phyloP scores from a whole-genome alignment of 1,140 invertebrate species.

The Acromyrmex heyeri region DNA sequence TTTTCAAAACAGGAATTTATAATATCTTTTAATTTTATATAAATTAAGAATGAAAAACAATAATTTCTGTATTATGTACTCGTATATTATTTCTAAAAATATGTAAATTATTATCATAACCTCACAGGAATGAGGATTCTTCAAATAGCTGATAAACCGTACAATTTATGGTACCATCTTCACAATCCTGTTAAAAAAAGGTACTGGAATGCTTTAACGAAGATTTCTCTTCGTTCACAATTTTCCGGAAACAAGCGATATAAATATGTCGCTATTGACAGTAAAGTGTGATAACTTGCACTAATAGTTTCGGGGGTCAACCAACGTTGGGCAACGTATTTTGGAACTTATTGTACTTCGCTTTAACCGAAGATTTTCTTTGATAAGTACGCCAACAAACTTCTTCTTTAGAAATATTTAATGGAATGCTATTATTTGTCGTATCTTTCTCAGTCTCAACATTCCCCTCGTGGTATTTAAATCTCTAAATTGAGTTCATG shows the following conservation, averaged over 20 bases:
- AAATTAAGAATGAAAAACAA: slow-evolving; percentile 3
- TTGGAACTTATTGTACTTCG: slow-evolving; percentile 15
- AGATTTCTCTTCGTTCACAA: background rate
- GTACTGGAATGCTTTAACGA: background rate
- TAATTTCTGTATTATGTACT: background rate
- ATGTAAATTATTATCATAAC: slow-evolving; percentile 2
- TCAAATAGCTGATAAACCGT: slow-evolving; percentile 5
- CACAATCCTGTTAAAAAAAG: background rate
- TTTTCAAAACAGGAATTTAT: background rate
- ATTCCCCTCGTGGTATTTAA: slow-evolving; percentile 23
- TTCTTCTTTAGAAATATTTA: slow-evolving; percentile 46
- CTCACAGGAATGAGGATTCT: background rate
- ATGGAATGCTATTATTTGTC: slow-evolving; percentile 28
- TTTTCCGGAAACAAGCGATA: background rate
- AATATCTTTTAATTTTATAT: background rate
- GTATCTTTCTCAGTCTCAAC: slow-evolving; percentile 1
- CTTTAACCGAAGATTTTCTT: background rate
- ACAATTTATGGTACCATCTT: background rate
- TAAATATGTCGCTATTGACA: slow-evolving; percentile 1
- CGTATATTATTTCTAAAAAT: background rate
- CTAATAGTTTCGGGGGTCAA: slow-evolving; percentile 13
- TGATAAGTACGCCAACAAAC: slow-evolving; percentile 21
- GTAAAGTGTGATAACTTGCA: slow-evolving; percentile 7
- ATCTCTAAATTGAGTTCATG: slow-evolving; percentile 54
- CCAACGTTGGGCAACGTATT: background rate